These are phyloP conservation scores for Drosophila anomalata DNA, from an alignment of 2,888 invertebrate species.

Conservation along the genomic window DNA sequence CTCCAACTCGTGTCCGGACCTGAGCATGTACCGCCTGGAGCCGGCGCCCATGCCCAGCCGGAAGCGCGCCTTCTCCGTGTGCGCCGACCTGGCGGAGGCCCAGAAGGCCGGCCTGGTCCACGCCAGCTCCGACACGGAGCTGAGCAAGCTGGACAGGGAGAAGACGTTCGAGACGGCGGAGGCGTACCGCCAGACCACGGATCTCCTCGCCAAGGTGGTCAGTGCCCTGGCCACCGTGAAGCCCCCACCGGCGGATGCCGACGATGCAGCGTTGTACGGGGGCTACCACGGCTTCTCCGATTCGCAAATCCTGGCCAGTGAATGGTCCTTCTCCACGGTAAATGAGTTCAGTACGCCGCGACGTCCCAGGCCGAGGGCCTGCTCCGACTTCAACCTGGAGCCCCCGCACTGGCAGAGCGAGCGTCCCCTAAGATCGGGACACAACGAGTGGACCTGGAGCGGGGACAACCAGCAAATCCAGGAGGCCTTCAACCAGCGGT, in stretches of 20 bases:
- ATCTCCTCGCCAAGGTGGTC: slow-evolving; percentile 90
- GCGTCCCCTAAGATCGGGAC: slow-evolving; percentile 60
- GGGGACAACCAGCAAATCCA: slow-evolving; percentile 84
- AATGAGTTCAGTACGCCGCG: slow-evolving; percentile 78
- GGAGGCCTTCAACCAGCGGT: slow-evolving; percentile 82
- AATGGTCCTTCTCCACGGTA: slow-evolving; percentile 85
- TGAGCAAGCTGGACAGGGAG: slow-evolving; percentile 90
- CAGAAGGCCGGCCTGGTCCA: slow-evolving; percentile 79
- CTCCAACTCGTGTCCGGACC: slow-evolving; percentile 88
- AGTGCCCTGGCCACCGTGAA: slow-evolving; percentile 89
- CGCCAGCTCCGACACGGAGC: slow-evolving; percentile 91
- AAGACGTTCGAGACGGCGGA: slow-evolving; percentile 88
- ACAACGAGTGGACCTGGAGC: slow-evolving; percentile 84
- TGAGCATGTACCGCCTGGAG: slow-evolving; percentile 87
- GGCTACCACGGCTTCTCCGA: slow-evolving; percentile 89
- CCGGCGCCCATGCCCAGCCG: slow-evolving; percentile 84
- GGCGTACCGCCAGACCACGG: slow-evolving; percentile 90
- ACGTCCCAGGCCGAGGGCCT: slow-evolving; percentile 85
- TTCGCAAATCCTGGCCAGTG: slow-evolving; percentile 89
- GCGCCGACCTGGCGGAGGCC: slow-evolving; percentile 83
- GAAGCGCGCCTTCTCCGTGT: slow-evolving; percentile 88
- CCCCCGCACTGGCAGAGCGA: slow-evolving; percentile 57
- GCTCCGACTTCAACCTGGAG: slow-evolving; percentile 85
- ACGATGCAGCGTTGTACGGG: slow-evolving; percentile 80
- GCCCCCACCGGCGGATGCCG: slow-evolving; percentile 84